Evolutionary conservation across 2,888 invertebrate genomes (phyloP), one percentile per base, ranked within the genome.

Genomic region (Deilephila elpenor): DNA sequence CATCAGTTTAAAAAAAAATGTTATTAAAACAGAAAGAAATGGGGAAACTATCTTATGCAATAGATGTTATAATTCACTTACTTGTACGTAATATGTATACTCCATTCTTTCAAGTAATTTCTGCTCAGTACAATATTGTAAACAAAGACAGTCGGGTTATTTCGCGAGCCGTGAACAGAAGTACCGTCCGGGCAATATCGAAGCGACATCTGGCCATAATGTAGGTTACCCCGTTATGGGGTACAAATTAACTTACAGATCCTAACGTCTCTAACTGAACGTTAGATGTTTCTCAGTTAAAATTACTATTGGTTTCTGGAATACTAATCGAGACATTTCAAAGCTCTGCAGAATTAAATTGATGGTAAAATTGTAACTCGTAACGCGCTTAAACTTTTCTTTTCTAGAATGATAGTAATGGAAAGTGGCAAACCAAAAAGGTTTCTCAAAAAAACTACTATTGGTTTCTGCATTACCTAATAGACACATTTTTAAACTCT

Each of bases 201-300:
- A 51, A 14, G 51, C 67, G 51, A 44, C 67, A 67, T 67, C 67
- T 67, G 67, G 67, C 51, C 20, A 25, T 67, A 67, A 67, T 67
- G 67, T 67, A 25, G 51, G 67, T 14, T 67, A 51, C 25, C 67
- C 67, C 67, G 44, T 51, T 67, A 51, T 67, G n/a, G 44, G 25
- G 51, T 37, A 67, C 51, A 67, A 67, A 51, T 51, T 44, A 67
- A 44, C 51, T 67, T 51, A 67, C 64, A 67, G 14, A 44, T 44
- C 44, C 64, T 64, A 64, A 67, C 67, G 3, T 34, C 19, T 62
- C 5, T 34, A 25, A 67, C 44, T 67, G 44, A 25, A 19, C 19
- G 17, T 14, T 32, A 19, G 6, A 44, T 14, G 44, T 67, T 67
- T 14, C 25, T 51, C 51, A 67, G 5, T 67, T 67, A 51, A 20